Percentiles rank a stretch among this genome's conserved stretches.
Conservation (phyloP, 2,888 invertebrate species). For the Magallana nippona region DNA sequence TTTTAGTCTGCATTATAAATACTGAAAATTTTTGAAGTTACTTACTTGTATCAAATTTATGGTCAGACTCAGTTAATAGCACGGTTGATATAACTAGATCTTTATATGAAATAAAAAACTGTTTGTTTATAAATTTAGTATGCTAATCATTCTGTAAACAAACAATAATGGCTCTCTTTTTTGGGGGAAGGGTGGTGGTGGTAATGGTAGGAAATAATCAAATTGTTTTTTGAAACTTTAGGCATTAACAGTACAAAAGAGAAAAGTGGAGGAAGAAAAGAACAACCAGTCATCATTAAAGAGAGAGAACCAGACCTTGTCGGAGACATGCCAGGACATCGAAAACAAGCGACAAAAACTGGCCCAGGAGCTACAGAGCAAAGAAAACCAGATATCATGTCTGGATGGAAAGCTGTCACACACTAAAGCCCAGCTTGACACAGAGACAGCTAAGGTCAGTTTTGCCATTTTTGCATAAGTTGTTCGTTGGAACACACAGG, state of each 20-base stretch:
- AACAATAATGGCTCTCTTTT: too few relatives aligned
- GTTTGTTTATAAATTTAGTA: too few relatives aligned
- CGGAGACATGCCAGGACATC: slow-evolving; percentile 69
- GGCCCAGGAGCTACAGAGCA: slow-evolving; percentile 68
- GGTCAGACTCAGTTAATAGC: too few relatives aligned
- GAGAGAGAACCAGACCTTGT: slow-evolving; percentile 70
- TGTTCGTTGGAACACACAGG: too few relatives aligned
- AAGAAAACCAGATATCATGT: slow-evolving; percentile 66
- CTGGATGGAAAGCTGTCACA: slow-evolving; percentile 69
- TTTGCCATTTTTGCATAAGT: neutral
- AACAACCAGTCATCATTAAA: slow-evolving; percentile 61
- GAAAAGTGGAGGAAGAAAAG: slow-evolving; percentile 71
- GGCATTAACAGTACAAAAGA: slow-evolving; percentile 73
- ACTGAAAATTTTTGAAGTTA: too few relatives aligned
- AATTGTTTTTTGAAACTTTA: slow-evolving; percentile 48
- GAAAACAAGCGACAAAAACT: slow-evolving; percentile 69
- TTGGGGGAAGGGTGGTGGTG: too few relatives aligned
- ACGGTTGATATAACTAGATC: too few relatives aligned
- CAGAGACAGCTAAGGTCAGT: slow-evolving; percentile 63
- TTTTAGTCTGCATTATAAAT: too few relatives aligned
- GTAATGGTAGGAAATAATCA: too few relatives aligned
- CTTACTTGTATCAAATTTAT: too few relatives aligned
- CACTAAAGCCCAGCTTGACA: slow-evolving; percentile 63
- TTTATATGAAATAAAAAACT: too few relatives aligned
- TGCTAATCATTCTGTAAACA: too few relatives aligned